A percentile compares a stretch with the other conserved stretches of the same genome.
Conservation (phyloP, 2,888 invertebrate genomes). For the Caenorhabditis imperialis region DNA sequence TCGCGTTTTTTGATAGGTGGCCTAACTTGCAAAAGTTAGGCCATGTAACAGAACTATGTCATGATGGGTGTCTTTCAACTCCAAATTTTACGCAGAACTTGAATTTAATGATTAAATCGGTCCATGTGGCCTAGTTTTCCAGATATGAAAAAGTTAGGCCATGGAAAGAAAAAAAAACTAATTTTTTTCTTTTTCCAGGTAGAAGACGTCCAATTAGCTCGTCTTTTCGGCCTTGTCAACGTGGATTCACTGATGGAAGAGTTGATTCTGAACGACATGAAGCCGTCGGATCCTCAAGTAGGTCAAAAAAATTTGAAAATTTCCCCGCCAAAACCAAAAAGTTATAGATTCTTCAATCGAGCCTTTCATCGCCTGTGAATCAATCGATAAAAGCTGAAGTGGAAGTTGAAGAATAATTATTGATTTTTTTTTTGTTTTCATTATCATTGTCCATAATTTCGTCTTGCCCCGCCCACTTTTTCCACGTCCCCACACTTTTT, state of each 20-base stretch:
- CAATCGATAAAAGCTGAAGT: constrained; percentile 40
- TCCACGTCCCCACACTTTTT: neutral
- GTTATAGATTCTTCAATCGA: constrained; percentile 47
- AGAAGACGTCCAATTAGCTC: constrained; percentile 74
- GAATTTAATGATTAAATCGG: no score
- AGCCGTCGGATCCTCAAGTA: constrained; percentile 50
- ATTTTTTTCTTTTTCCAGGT: constrained; percentile 44
- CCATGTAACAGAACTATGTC: no score
- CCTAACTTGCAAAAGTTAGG: no score
- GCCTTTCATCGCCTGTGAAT: constrained; percentile 45
- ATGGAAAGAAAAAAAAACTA: neutral
- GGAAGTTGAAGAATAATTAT: constrained; percentile 15
- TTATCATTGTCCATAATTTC: constrained; percentile 19
- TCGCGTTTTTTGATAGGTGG: no score
- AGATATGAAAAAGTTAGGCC: no score
- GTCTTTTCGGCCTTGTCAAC: constrained; percentile 71
- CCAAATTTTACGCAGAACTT: no score
- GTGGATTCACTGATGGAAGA: constrained; percentile 74
- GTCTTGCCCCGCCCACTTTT: constrained; percentile 18
- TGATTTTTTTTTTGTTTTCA: neutral
- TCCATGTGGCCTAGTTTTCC: no score
- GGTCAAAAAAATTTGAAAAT: neutral
- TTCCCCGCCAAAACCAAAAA: no score
- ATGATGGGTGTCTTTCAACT: no score
- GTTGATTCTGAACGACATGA: constrained; percentile 67